Evolutionary conservation across 2,797 vertebrate genomes (phyloP).

Genomic region (Dendrocincla fuliginosa): DNA sequence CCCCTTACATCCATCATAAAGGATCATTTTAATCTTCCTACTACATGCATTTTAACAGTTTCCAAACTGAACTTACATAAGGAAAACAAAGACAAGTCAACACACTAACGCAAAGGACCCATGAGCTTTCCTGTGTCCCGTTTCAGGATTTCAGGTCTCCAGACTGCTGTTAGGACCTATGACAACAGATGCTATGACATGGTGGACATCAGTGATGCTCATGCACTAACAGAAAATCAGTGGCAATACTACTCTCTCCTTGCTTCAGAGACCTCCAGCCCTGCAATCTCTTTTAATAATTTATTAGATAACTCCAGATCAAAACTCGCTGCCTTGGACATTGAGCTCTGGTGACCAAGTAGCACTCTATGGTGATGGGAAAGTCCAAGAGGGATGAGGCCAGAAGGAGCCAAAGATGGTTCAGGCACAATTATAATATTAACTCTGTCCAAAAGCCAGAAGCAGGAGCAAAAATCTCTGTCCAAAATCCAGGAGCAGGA

Average conservation of each 20-base stretch:
- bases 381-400: neutral
- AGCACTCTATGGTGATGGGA: neutral
- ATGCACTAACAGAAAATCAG: fast-evolving
- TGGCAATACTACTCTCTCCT: neutral
- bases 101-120: neutral
- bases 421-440: neutral
- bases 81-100: neutral
- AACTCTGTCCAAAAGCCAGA: neutral
- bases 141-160: neutral
- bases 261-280: neutral
- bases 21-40: neutral
- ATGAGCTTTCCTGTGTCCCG: no score
- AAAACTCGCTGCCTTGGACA: neutral
- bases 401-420: neutral
- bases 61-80: neutral
- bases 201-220: fast-evolving
- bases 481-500: neutral
- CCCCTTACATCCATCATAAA: neutral
- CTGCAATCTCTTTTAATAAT: neutral
- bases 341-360: neutral
- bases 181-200: fast-evolving
- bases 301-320: neutral
- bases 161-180: fast-evolving
- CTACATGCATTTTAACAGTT: neutral
- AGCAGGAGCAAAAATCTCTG: neutral